Evolutionary conservation across 2,888 invertebrate species (phyloP).

Genomic region (Mesorhabditis spiculigera): DNA sequence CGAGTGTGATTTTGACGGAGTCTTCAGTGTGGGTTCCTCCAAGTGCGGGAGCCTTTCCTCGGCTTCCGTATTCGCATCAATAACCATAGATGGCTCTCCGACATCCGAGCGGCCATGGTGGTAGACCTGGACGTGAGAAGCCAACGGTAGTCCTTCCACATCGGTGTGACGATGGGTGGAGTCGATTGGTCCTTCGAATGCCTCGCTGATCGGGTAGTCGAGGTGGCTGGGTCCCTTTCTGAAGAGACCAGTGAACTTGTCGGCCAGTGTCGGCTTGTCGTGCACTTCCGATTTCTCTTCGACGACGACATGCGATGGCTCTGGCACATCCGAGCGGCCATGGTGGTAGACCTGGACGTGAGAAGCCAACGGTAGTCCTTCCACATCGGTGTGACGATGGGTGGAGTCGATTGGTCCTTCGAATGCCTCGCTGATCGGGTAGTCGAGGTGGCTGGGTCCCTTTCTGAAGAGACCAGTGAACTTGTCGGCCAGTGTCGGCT

Average conservation of each 20-base stretch:
- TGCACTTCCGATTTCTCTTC: conserved; percentile 13
- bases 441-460: conserved; percentile 27
- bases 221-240: conserved; percentile 18
- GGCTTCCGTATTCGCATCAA: conserved; percentile 6
- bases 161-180: conserved; percentile 14
- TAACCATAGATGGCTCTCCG: conserved; percentile 1
- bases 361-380: conserved; percentile 23
- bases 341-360: conserved; percentile 30
- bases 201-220: conserved; percentile 21
- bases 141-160: conserved; percentile 14
- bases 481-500: conserved; percentile 16
- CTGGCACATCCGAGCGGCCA: conserved; percentile 24
- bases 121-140: conserved; percentile 20
- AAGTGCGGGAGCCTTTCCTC: neutral
- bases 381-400: conserved; percentile 21
- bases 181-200: conserved; percentile 15
- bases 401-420: conserved; percentile 30
- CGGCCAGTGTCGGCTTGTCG: conserved; percentile 17
- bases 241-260: conserved; percentile 23
- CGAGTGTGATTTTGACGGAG: conserved; percentile 9
- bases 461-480: conserved; percentile 32
- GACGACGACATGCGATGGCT: conserved; percentile 11
- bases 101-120: conserved; percentile 17
- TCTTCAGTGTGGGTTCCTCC: neutral
- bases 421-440: conserved; percentile 28